Evolutionary conservation across 2,888 invertebrate genomes (phyloP), one percentile per base, ranked within the genome.

Genomic region (Acleris emargana): DNA sequence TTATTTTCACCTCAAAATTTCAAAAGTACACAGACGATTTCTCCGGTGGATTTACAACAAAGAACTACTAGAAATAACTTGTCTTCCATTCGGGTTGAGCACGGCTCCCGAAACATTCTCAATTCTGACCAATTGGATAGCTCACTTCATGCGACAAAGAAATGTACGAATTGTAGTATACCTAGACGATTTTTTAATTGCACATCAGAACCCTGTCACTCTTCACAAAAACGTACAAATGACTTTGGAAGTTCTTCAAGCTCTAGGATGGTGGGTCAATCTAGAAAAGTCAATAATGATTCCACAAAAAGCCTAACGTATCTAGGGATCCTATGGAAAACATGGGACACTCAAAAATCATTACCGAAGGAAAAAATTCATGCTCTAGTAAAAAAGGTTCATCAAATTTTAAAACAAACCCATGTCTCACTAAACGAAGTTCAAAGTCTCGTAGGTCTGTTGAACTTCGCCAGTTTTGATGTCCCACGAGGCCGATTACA

Each of bases 141-240:
- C 3, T 32, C 32, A 32, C 11, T 11, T 3, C 9, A 3, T 32
- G 11, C 32, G 11, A 11, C 9, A 32, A 11, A 11, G 32, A 11
- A 32, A 32, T 32, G 11, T 32, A 11, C 9, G 32, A 32, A 32
- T 32, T 32, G 11, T 32, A 32, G 32, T 32, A 32, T 32, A 32
- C 32, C 55, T 72, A 9, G 72, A 72, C 71, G 72, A 71, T 66
- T 74, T 64, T 51, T 45, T 72, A 7, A 9, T 74, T 0, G 72
- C 43, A 0, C 45, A 69, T 62, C 74, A 72, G 20, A 55, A 72
- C 42, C 28, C 50, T 1, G 28, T 9, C 1, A 28, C 22, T 5
- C 58, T 74, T 7, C 38, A 43, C 18, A 22, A 55, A 1, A 71
- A 77, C 4, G 64, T 68, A 1, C 11, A 52, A 16, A 5, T 58